Base-by-base conservation (phyloP, 2,797 vertebrate species). In the Myotis daubentonii region DNA sequence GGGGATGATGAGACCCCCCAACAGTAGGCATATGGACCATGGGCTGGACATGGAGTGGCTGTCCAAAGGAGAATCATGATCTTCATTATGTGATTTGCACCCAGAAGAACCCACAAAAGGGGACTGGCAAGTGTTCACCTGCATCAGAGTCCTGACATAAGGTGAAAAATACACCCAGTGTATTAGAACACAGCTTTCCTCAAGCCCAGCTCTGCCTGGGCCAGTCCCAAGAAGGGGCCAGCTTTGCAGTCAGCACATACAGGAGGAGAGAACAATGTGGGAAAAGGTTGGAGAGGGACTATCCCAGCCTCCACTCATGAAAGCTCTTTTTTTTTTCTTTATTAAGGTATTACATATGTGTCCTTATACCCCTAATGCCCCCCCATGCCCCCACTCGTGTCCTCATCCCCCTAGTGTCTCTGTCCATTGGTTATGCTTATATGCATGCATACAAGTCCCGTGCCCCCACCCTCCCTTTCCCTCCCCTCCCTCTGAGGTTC, bases 301-400 rank as follows among this genome's bases (percentile, higher is more conserved):
- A 62, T 16, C 8, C 8, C 0, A 5, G 13, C 2, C 22, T 28
- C 70, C 5, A 12, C 3, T 0, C 8, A 12, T 41, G 57, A 87
- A 55, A 65, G 12, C 7, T 79, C 28, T 80, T 12, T 30, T 62
- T 30, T 28, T 62, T 57, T 62, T 6, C 28, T 62, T 62, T 30
- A 28, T 28, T 30, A 62, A 30, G 60, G 12, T 62, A 62, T 62
- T 62, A 62, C 28, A 62, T 30, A 28, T 62, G 25, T 62, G 12
- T 62, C 5, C 60, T 62, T 62, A 62, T 30, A 13, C 11, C 28
- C 25, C 28, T 30, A 15, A 30, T 62, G 12, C 60, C 12, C 6
- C 57, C 12, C 28, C 5, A 30, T 30, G 5, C 12, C 60, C 8
- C 25, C 2, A 62, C 60, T 62, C 5, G 0, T 62, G 12, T 25